Evolutionary conservation across 1,140 invertebrate species (phyloP).

Genomic region (Drosophila kurseongensis): DNA sequence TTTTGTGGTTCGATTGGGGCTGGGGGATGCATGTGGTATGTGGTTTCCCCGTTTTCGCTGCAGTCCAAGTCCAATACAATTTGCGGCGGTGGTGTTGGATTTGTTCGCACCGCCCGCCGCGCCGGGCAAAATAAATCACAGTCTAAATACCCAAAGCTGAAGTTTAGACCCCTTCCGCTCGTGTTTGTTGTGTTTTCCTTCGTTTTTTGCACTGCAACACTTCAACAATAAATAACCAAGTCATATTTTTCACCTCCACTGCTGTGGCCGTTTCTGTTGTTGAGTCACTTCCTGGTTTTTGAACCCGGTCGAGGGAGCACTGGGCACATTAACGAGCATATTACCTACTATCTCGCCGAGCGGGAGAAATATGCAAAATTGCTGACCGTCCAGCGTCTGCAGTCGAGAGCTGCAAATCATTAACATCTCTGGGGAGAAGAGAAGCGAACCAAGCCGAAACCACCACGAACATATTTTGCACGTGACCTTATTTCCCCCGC

Average conservation of each 20-base stretch:
- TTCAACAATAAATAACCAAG: slow-evolving; percentile 83
- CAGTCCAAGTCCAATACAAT: slow-evolving; percentile 38
- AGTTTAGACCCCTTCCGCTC: slow-evolving; percentile 65
- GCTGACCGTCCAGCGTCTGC: slow-evolving; percentile 47
- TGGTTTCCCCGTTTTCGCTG: slow-evolving; percentile 30
- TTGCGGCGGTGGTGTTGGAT: slow-evolving; percentile 35
- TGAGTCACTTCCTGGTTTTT: slow-evolving; percentile 83
- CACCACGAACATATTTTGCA: slow-evolving; percentile 81
- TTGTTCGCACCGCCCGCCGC: slow-evolving; percentile 65
- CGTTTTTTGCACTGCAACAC: slow-evolving; percentile 73
- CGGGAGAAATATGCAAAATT: slow-evolving; percentile 78
- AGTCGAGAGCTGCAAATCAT: slow-evolving; percentile 75
- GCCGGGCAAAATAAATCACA: slow-evolving; percentile 74
- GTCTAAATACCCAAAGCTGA: slow-evolving; percentile 80
- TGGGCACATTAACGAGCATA: slow-evolving; percentile 81
- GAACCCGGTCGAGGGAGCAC: slow-evolving; percentile 58
- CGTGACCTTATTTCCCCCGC: slow-evolving; percentile 82
- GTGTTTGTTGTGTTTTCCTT: slow-evolving; percentile 24
- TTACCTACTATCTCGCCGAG: slow-evolving; percentile 72
- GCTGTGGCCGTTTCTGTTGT: slow-evolving; percentile 60
- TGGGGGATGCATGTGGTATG: slow-evolving; percentile 32
- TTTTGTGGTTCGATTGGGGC: slow-evolving; percentile 7
- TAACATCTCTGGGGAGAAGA: slow-evolving; percentile 66
- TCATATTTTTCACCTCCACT: slow-evolving; percentile 79
- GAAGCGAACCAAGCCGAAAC: slow-evolving; percentile 36